Percentiles rank a stretch among this genome's conserved stretches.
Evolutionary conservation across 2,113 vertebrate genomes (phyloP).

Genomic region (Tenrec ecaudatus): DNA sequence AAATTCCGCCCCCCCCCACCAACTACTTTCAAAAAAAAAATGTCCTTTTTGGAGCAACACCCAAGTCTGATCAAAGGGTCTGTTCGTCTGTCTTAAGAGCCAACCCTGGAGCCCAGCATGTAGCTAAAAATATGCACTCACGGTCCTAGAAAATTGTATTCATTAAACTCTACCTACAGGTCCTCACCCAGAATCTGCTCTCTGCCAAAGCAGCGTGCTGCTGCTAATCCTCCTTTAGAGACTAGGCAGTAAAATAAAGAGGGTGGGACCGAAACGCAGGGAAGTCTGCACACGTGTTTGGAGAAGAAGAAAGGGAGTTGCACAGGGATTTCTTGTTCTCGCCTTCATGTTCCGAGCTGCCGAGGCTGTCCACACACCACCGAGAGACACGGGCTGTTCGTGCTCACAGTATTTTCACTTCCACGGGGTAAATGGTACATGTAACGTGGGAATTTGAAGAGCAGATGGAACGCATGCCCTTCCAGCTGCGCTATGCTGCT

Average conservation of each 20-base stretch:
- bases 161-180: constrained; percentile 80
- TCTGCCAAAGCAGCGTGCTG: constrained; percentile 75
- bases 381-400: constrained; percentile 59
- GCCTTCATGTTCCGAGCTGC: constrained; percentile 63
- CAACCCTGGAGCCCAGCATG: constrained; percentile 62
- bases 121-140: constrained; percentile 76
- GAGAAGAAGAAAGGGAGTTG: constrained; percentile 77
- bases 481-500: constrained; percentile 36
- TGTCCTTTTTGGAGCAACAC: constrained; percentile 63
- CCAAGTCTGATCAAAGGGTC: constrained; percentile 71
- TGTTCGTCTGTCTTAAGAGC: constrained; percentile 74
- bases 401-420: constrained; percentile 51
- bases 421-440: constrained; percentile 38
- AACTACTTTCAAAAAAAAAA: constrained; percentile 42
- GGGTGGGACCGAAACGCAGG: constrained; percentile 75
- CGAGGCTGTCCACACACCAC: constrained; percentile 61
- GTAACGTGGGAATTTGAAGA: constrained; percentile 66
- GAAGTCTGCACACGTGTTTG: constrained; percentile 78
- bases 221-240: constrained; percentile 81
- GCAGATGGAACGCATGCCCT: constrained; percentile 64
- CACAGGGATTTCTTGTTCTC: constrained; percentile 71
- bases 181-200: constrained; percentile 80
- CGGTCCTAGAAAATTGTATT: constrained; percentile 79
- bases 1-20: background rate
- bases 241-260: constrained; percentile 82